Percentiles rank a stretch among this genome's conserved stretches.
Evolutionary conservation across 2,797 vertebrate species (phyloP).

Genomic region (Lepidocolaptes lacrymiger): DNA sequence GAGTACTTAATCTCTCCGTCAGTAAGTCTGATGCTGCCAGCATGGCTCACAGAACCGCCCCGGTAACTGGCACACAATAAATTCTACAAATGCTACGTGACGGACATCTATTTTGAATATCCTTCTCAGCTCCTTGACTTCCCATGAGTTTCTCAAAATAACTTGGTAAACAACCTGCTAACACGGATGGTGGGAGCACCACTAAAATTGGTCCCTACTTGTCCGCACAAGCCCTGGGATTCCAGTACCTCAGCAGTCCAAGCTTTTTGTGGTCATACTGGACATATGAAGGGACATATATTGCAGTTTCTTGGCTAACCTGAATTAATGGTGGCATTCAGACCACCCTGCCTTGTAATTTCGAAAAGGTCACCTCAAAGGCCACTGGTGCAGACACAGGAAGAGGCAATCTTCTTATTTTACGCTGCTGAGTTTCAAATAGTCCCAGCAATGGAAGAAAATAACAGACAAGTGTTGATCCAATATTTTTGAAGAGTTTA

Average conservation of each 20-base stretch:
- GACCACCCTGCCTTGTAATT: conserved; percentile 6
- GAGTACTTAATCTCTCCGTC: conserved; percentile 19
- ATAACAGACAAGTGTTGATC: not conserved
- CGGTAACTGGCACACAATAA: conserved; percentile 42
- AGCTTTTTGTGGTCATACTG: not conserved
- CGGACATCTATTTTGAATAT: conserved; percentile 47
- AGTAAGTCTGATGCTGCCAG: not conserved
- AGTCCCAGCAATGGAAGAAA: not conserved
- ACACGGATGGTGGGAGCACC: not conserved
- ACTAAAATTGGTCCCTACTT: conserved; percentile 56
- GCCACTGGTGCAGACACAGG: not conserved
- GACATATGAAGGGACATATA: not conserved
- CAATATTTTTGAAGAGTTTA: not conserved
- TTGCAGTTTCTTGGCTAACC: not conserved
- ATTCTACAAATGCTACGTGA: conserved; percentile 33
- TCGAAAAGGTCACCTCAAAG: conserved; percentile 19
- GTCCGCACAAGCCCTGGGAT: conserved; percentile 51
- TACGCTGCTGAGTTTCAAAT: not conserved
- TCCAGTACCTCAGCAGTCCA: not conserved
- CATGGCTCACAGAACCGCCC: not conserved
- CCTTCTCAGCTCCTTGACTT: conserved; percentile 41
- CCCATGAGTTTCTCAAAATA: conserved; percentile 59
- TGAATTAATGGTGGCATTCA: conserved; percentile 16
- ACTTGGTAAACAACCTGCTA: conserved; percentile 53
- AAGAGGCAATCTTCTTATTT: conserved; percentile 11